Evolutionary conservation across 2,888 invertebrate genomes (phyloP).

Genomic region (Sinopyrophorus schimmeli): DNA sequence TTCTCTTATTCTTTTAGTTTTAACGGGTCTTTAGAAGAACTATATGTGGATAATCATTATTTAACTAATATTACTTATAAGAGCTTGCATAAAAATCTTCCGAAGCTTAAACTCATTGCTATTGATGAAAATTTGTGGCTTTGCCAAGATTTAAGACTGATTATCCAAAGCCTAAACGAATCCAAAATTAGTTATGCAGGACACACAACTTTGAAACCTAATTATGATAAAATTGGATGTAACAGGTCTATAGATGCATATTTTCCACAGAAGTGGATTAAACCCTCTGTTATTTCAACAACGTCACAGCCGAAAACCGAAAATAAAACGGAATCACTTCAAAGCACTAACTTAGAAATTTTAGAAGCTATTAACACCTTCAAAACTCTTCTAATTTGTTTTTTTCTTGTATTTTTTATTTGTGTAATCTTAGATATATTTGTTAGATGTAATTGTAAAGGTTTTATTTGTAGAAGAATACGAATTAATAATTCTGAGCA

Average conservation of each 20-base stretch:
- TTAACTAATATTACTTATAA: constrained; percentile 37
- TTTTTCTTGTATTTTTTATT: constrained; percentile 16
- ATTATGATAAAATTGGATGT: constrained; percentile 29
- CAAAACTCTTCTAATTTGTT: constrained; percentile 2
- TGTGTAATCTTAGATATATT: constrained; percentile 15
- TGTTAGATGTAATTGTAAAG: constrained; percentile 1
- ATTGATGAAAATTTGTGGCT: constrained; percentile 41
- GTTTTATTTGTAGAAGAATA: too few relatives aligned
- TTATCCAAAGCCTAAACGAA: constrained; percentile 34
- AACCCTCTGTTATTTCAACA: neutral
- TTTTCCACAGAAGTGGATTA: neutral
- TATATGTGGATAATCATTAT: constrained; percentile 42
- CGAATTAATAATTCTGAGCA: too few relatives aligned
- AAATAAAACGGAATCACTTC: neutral
- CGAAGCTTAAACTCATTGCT: constrained; percentile 35
- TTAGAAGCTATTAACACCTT: constrained; percentile 8
- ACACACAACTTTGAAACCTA: constrained; percentile 3
- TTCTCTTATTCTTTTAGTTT: constrained; percentile 36
- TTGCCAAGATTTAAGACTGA: constrained; percentile 38
- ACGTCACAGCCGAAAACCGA: neutral
- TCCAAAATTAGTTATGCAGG: constrained; percentile 24
- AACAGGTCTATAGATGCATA: constrained; percentile 15
- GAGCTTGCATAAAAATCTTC: constrained; percentile 32
- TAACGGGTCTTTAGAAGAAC: constrained; percentile 25
- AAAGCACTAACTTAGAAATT: neutral